phyloP scores from a whole-genome alignment of 2,113 vertebrate genomes.

The Cacatua alba region DNA sequence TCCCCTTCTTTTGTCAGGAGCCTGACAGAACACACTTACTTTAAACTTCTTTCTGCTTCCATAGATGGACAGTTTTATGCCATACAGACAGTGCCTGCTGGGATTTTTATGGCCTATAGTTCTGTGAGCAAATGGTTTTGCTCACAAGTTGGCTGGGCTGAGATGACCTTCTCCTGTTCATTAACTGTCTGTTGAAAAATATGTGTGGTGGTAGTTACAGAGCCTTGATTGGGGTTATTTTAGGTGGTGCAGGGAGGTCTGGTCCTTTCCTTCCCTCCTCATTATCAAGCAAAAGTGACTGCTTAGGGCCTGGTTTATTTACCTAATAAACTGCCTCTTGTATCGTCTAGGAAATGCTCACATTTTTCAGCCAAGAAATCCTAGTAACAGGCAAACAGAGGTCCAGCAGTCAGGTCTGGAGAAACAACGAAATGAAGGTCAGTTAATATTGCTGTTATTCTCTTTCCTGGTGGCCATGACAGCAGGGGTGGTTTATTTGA shows the following conservation, averaged over 20 bases:
- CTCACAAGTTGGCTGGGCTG: neutral
- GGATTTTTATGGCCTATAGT: slow-evolving; percentile 36
- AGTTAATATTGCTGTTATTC: slow-evolving; percentile 96
- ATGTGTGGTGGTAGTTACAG: neutral
- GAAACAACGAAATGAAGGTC: slow-evolving; percentile 94
- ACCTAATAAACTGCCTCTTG: slow-evolving; percentile 86
- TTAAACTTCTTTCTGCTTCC: neutral
- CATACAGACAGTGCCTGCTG: neutral
- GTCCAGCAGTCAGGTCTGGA: slow-evolving; percentile 88
- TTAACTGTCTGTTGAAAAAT: slow-evolving; percentile 51
- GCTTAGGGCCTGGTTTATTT: slow-evolving; percentile 82
- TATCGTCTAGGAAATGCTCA: slow-evolving; percentile 82
- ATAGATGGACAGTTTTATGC: neutral
- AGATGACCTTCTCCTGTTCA: slow-evolving; percentile 57
- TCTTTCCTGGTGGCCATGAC: slow-evolving; percentile 96
- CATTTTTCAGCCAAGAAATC: slow-evolving; percentile 87
- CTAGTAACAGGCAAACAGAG: slow-evolving; percentile 92
- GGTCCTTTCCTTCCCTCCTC: slow-evolving; percentile 60
- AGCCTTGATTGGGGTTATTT: slow-evolving; percentile 34
- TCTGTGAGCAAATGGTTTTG: slow-evolving; percentile 30
- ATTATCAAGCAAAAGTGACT: slow-evolving; percentile 69
- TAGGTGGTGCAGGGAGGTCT: slow-evolving; percentile 40
- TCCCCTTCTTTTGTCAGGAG: neutral
- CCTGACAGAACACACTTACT: neutral
- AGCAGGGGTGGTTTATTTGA: slow-evolving; percentile 97